Base-by-base conservation (phyloP, 2,797 vertebrate genomes). In the Nannoperca australis region DNA sequence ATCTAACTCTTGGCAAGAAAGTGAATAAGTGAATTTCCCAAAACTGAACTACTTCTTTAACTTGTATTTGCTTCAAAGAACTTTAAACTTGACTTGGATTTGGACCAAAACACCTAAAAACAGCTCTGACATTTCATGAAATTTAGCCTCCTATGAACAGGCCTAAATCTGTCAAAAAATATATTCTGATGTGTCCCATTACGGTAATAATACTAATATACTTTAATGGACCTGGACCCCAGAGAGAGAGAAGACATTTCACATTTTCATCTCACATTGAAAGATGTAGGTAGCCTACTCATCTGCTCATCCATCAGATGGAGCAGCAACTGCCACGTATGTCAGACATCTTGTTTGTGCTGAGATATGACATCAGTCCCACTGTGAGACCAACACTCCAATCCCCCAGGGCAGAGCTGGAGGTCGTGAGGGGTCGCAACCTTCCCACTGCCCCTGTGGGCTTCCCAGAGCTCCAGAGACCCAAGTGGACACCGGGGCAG, bases 401-500 rank as follows among this genome's bases (percentile, higher is more conserved):
- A 71, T 89, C 82, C 90, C 88, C 36, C 32, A 79, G 91, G 89
- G 82, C 81, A 53, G 77, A 74, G 78, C 64, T 27, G 73, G 64
- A 81, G 93, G 94, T 94, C 83, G 2, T 30, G 24, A 49, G 49
- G 83, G 93, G 94, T 93, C 89, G 8, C 47, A 73, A 95, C 94
- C 94, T 95, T 95, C 94, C 94, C 94, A 95, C 85, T 91, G 86
- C 89, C 91, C 89, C 88, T 75, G 59, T 78, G 71, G 83, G 88
- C 81, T 94, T 94, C 91, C 91, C 92, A 94, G 91, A 94, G 78
- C 84, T 85, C 79, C 42, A 42, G 64, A 79, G 93, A 85, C 80
- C 79, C 70, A n/a, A 60, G 67, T 50, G 87, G 71, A 89, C 90
- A 82, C 64, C 27, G 40, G 82, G 89, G 81, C 85, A 84, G 80